Evolutionary conservation across 2,113 vertebrate species (phyloP).

Genomic region (Aspidoscelis tigris): DNA sequence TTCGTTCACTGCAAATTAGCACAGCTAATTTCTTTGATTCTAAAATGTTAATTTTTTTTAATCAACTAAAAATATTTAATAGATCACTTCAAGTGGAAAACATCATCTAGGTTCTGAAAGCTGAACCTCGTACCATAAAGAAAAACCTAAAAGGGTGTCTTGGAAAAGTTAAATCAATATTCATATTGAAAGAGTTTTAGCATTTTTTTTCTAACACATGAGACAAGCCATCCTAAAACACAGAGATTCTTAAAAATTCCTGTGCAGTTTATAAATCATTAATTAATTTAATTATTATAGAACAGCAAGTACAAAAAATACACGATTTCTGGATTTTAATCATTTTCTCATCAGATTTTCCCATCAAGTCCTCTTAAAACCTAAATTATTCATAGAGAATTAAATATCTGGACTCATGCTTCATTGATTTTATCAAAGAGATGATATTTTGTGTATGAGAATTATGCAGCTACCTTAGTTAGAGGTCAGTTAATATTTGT

Average conservation of each 20-base stretch:
- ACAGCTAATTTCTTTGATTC: slow-evolving; percentile 38
- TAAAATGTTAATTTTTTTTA: neutral
- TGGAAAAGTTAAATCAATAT: neutral
- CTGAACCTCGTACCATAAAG: neutral
- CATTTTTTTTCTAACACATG: neutral
- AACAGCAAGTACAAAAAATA: neutral
- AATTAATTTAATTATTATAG: slow-evolving; percentile 21
- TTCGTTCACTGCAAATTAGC: slow-evolving; percentile 32
- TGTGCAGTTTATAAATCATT: slow-evolving; percentile 28
- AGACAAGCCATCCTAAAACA: slow-evolving; percentile 1
- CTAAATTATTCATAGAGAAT: slow-evolving; percentile 34
- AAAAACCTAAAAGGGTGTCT: slow-evolving; percentile 6
- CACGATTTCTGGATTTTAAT: slow-evolving; percentile 34
- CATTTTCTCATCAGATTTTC: slow-evolving; percentile 28
- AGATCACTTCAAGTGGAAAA: neutral
- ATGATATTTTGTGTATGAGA: slow-evolving; percentile 11
- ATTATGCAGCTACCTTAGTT: neutral
- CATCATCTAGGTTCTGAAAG: neutral
- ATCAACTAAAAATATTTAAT: slow-evolving; percentile 37
- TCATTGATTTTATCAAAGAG: neutral
- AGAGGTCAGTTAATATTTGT: neutral
- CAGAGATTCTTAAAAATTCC: slow-evolving; percentile 3
- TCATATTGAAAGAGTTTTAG: slow-evolving; percentile 5
- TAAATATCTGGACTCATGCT: slow-evolving; percentile 8
- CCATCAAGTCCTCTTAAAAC: slow-evolving; percentile 20